These are phyloP conservation scores for Phaedon cochleariae DNA, from an alignment of 2,888 invertebrate genomes.

Conservation along the genomic window DNA sequence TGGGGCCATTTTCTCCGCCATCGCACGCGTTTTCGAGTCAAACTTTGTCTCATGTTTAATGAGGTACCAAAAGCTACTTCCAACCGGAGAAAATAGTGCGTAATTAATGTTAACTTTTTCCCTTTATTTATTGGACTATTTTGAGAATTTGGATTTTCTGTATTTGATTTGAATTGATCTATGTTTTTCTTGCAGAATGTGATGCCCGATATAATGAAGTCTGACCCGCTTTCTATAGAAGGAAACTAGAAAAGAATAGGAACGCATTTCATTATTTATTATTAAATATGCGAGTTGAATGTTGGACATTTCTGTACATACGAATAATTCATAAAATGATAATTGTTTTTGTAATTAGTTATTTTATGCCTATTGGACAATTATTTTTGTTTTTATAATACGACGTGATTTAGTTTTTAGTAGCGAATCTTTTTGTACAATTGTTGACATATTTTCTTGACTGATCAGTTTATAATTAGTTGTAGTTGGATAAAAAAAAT, in stretches of 20 bases:
- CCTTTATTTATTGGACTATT: too few relatives aligned
- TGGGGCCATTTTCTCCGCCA: too few relatives aligned
- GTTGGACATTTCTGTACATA: constrained; percentile 30
- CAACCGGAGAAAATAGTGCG: too few relatives aligned
- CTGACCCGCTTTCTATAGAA: constrained; percentile 53
- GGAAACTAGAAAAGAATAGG: constrained; percentile 38
- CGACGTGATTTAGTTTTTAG: constrained; percentile 32
- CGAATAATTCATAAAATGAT: neutral
- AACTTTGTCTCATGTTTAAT: too few relatives aligned
- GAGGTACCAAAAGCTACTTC: too few relatives aligned
- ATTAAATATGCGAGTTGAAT: constrained; percentile 17
- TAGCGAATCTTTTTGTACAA: constrained; percentile 38
- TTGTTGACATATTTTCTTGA: constrained; percentile 36
- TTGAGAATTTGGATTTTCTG: too few relatives aligned
- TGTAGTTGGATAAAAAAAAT: constrained; percentile 22
- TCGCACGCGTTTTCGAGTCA: too few relatives aligned
- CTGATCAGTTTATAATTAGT: constrained; percentile 39
- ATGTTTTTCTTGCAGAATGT: constrained; percentile 51
- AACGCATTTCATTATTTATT: constrained; percentile 30
- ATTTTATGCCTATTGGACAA: constrained; percentile 9
- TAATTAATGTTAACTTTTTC: too few relatives aligned
- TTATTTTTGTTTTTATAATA: constrained; percentile 27
- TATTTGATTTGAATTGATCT: too few relatives aligned
- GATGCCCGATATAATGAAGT: constrained; percentile 54
- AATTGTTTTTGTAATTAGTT: neutral